phyloP scores from a whole-genome alignment of 2,888 invertebrate species.

The Melinaea marsaeus region DNA sequence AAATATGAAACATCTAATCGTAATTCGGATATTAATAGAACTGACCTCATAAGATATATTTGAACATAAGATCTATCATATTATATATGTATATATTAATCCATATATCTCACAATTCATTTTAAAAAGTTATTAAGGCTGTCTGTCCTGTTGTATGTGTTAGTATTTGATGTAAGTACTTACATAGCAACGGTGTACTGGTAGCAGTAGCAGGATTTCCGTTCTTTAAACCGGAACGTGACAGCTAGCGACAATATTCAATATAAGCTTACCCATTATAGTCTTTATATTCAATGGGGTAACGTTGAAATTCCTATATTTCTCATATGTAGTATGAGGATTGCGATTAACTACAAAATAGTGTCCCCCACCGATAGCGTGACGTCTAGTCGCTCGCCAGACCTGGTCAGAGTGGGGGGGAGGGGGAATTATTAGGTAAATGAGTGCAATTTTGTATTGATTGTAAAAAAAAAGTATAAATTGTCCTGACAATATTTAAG shows the following conservation, averaged over 20 bases:
- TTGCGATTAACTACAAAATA: constrained; percentile 31
- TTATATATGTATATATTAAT: not conserved
- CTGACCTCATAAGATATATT: constrained; percentile 28
- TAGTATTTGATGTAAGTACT: constrained; percentile 11
- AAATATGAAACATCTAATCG: not conserved
- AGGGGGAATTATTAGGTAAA: constrained; percentile 8
- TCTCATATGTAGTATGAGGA: not conserved
- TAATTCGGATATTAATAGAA: constrained; percentile 21
- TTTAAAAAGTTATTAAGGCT: no score
- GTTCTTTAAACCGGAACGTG: constrained; percentile 44
- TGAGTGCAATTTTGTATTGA: no score
- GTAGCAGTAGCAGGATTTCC: constrained; percentile 57
- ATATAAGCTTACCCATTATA: not conserved
- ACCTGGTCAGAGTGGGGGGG: constrained; percentile 42
- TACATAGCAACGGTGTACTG: constrained; percentile 24
- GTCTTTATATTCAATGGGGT: not conserved
- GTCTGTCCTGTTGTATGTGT: constrained; percentile 5
- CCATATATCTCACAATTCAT: no score
- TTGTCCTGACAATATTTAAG: no score
- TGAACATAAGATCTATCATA: constrained; percentile 6
- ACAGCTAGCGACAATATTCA: not conserved
- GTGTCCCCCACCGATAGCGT: constrained; percentile 49
- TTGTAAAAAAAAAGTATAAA: no score
- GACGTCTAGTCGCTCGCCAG: constrained; percentile 53
- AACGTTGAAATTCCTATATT: constrained; percentile 9